Evolutionary conservation across 2,888 invertebrate genomes (phyloP).

Genomic region (Polyploca ridens): DNA sequence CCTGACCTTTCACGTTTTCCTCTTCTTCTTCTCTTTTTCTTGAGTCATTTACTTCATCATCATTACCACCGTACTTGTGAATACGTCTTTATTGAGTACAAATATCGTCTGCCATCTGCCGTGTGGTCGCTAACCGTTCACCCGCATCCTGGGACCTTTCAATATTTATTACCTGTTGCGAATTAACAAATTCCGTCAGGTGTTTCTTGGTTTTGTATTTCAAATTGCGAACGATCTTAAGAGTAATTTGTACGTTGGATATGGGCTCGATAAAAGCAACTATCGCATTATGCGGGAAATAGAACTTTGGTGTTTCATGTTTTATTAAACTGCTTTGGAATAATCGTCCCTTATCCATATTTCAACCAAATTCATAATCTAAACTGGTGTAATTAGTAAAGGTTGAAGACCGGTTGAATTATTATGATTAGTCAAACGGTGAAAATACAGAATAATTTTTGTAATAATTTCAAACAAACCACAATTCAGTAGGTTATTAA

Average conservation of each 20-base stretch:
- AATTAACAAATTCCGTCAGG: slow-evolving; percentile 42
- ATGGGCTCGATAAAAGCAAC: not conserved
- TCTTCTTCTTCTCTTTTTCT: not conserved
- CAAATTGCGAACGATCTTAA: slow-evolving; percentile 19
- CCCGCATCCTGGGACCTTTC: slow-evolving; percentile 24
- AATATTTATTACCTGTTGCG: slow-evolving; percentile 39
- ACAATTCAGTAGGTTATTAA: too few relatives aligned
- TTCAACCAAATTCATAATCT: not conserved
- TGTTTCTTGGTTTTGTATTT: slow-evolving; percentile 23
- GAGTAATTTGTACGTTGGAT: slow-evolving; percentile 8
- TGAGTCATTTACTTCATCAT: not conserved
- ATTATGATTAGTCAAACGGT: too few relatives aligned
- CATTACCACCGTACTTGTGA: not conserved
- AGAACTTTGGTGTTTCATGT: not conserved
- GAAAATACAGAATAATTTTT: too few relatives aligned
- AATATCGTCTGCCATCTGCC: slow-evolving; percentile 11
- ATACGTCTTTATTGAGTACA: slow-evolving; percentile 16
- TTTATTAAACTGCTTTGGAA: not conserved
- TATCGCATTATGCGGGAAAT: not conserved
- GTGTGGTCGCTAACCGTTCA: slow-evolving; percentile 20
- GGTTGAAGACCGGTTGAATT: too few relatives aligned
- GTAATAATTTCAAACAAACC: too few relatives aligned
- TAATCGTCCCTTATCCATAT: not conserved
- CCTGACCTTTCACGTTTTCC: not conserved
- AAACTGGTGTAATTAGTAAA: too few relatives aligned